Evolutionary conservation across 2,888 invertebrate species (phyloP), one percentile per base, ranked within the genome.

Genomic region (Cordilura impudica): DNA sequence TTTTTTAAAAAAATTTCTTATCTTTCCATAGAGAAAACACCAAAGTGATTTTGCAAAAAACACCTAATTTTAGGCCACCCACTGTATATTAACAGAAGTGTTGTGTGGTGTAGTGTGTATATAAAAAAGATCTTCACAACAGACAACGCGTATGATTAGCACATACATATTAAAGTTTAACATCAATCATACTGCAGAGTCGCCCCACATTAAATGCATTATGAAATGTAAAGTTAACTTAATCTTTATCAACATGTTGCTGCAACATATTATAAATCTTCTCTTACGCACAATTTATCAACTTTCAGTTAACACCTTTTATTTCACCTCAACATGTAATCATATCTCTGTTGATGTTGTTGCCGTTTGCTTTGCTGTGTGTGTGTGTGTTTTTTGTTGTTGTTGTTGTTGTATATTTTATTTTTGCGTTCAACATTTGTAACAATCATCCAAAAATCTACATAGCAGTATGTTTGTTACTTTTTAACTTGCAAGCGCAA

Each of bases 181-280:
- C 39, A 75, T 54, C 29, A 56, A 29, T 29, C 23, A 70, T 65
- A 66, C 71, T 65, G 58, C 76, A 66, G 45, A 21, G 23, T 8
- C 23, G 1, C 70, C 56, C 35, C 58, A 70, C 76, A 39, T 26
- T 18, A 35, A 49, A 31, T 47, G 29, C 45, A 54, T 53, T 69
- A 26, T 49, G 23, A 53, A 69, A 35, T 26, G 51, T 26, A 71
- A 43, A 14, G 1, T 16, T 16, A 12, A 16, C 14, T 35, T 23
- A 14, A 12, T 45, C 29, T 47, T 47, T 2, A 7, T 65, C 74
- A 79, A 63, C 70, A 75, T 79, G 75, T 79, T 79, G 75, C 71
- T 12, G 60, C 51, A 74, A 74, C 74, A 70, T 35, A 12, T 21
- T 21, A 10, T 12, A 31, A 35, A 16, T 31, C 47, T 18, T 47